Conservation (phyloP, 2,113 vertebrate genomes). For the Forbesichthys agassizii region DNA sequence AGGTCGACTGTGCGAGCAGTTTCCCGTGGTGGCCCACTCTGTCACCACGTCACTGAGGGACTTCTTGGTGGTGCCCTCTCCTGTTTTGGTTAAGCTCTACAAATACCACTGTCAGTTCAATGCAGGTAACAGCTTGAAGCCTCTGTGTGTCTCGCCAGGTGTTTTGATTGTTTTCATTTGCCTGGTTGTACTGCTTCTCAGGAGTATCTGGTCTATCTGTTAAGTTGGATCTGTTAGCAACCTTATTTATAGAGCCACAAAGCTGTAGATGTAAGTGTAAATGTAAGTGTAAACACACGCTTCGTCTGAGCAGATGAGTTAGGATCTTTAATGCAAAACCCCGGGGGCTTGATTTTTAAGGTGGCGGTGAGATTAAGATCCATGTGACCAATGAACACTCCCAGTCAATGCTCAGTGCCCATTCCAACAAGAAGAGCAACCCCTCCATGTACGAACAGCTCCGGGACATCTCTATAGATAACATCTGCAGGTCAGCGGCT, state of each 20-base stretch:
- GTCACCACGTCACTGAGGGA: conserved; percentile 92
- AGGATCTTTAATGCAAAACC: neutral
- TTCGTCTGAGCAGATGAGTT: neutral
- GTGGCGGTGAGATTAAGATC: conserved; percentile 92
- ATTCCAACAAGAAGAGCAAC: conserved; percentile 84
- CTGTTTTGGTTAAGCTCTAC: conserved; percentile 96
- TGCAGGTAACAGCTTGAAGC: conserved; percentile 78
- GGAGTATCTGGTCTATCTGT: no score
- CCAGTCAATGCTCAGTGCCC: conserved; percentile 87
- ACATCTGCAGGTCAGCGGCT: conserved; percentile 90
- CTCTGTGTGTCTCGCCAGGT: no score
- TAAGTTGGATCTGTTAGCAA: no score
- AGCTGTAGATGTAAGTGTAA: no score
- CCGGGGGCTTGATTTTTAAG: conserved; percentile 41
- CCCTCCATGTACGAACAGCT: conserved; percentile 98
- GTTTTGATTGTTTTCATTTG: no score
- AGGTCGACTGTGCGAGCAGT: conserved; percentile 93
- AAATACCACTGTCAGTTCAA: conserved; percentile 95
- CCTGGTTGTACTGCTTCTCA: no score
- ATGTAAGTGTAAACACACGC: neutral
- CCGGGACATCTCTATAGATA: conserved; percentile 96
- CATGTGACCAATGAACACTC: conserved; percentile 95
- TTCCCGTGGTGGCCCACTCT: conserved; percentile 94
- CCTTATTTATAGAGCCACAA: no score
- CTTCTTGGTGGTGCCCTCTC: conserved; percentile 95